Percentiles rank a stretch among this genome's conserved stretches.
These are phyloP conservation scores for Brienomyrus brachyistius DNA, from an alignment of 2,113 vertebrate genomes.

Conservation along the genomic window DNA sequence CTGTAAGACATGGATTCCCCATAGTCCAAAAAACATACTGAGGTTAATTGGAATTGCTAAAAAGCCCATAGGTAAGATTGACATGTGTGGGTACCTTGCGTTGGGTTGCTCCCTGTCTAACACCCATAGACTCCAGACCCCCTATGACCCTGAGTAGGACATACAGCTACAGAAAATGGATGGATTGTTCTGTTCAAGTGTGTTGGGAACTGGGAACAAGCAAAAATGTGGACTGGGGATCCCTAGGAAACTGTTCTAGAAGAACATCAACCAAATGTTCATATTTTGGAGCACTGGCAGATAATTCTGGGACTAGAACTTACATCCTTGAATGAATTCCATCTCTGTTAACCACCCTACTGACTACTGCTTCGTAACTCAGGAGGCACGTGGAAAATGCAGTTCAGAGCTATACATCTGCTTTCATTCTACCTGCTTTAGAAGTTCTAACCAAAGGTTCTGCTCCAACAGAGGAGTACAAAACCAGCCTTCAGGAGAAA, in stretches of 20 bases:
- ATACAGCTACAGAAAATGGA: neutral
- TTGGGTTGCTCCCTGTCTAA: too few species aligned
- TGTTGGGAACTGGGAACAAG: neutral
- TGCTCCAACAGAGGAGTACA: constrained; percentile 73
- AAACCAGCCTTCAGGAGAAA: constrained; percentile 87
- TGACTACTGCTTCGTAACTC: neutral
- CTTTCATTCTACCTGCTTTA: neutral
- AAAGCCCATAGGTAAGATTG: too few species aligned
- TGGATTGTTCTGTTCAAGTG: neutral
- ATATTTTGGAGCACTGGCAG: neutral
- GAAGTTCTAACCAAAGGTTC: neutral
- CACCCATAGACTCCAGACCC: too few species aligned
- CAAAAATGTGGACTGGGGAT: neutral
- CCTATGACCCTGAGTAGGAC: neutral
- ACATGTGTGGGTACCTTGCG: too few species aligned
- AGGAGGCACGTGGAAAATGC: neutral
- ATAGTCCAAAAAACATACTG: too few species aligned
- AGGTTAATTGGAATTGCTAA: too few species aligned
- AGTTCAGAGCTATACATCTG: neutral
- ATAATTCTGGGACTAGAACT: neutral
- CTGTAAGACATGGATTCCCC: too few species aligned
- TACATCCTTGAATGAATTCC: neutral
- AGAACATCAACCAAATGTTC: neutral
- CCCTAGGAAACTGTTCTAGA: neutral
- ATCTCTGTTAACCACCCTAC: neutral